Evolutionary conservation across 2,888 invertebrate genomes (phyloP), one percentile per base, ranked within the genome.

Genomic region (Sesia apiformis): DNA sequence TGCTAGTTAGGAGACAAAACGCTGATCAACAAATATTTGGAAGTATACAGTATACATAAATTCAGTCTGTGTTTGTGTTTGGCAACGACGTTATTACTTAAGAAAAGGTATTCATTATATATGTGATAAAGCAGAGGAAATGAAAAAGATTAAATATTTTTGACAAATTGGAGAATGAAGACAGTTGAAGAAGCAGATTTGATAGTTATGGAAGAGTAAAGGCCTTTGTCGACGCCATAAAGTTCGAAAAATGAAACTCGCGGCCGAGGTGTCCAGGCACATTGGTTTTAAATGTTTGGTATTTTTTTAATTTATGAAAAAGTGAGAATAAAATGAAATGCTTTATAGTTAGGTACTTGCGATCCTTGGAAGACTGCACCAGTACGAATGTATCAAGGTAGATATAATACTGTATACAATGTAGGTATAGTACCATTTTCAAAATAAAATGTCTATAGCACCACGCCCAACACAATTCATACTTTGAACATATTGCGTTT

Each of bases 361-460:
- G 74, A 76, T 78, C 74, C 72, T 73, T 84, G 84, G 83, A 85
- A 86, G 86, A 84, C 85, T 79, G 82, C 80, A 78, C 77, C 76
- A 74, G 75, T 74, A 74, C 76, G 72, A 78, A 72, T 70, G 72
- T 75, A 70, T 65, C 74, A 67, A 73, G 73, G 70, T 78, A 74
- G 73, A 72, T 84, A 84, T 84, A 84, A 86, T 85, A 86, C 84
- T 85, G 83, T 76, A 74, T 69, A 72, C 72, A 74, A 63, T 76
- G 72, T 72, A 74, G 69, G 63, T 76, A 72, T 72, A 74, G 69
- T 72, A 78, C 76, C 76, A 74, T 76, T 78, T 77, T 76, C 65
- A 71, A 81, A 82, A 81, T 72, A 72, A 80, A 82, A 78, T 67
- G 73, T 72, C 68, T 72, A 74, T 79, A 86, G 86, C 87, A 87